Base-by-base conservation (phyloP, 2,113 vertebrate genomes). In the Sinocyclocheilus anophthalmus region DNA sequence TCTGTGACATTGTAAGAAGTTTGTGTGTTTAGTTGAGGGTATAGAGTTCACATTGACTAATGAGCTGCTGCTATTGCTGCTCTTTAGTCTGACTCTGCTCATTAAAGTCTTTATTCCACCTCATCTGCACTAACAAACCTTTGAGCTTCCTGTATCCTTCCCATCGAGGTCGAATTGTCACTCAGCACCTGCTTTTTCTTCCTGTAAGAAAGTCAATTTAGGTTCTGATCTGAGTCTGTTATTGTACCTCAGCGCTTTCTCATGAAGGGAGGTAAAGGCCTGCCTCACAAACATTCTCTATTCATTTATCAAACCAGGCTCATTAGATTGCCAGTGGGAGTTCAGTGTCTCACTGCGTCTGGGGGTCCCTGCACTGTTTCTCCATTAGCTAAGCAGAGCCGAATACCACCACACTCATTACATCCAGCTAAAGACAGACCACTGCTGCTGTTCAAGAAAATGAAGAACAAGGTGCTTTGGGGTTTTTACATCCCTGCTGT, bases 11-110 rank as follows among this genome's bases (percentile, higher is more conserved):
- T 57, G 18, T 42, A 61, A 42, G 24, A 55, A 55, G 48, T 77
- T 33, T 33, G 30, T 33, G 30, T 33, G 30, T 33, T 80, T 63
- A 80, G 18, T 63, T n/a, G 33, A 80, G 57, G 73, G 16, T 76
- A 20, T 76, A 37, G 61, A 83, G 55, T 81, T 85, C 65, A 86
- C 33, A 79, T 50, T 30, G 42, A 84, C 85, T 88, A 88, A 88
- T 84, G 85, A 88, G 85, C 76, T 84, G n/a, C 50, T 85, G 72
- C 79, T 83, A 50, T 26, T 48, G 67, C 39, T 39, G 24, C 55
- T 72, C 53, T 73, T 73, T 83, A 76, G 30, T 86, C 76, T 72
- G 84, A 55, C 76, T 72, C 24, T 37, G 79, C 79, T 83, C n/a
- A 39, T 82, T 86, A 86, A 86, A 37, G 45, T 57, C 59, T 83